Percentiles rank a stretch among this genome's conserved stretches.
Evolutionary conservation across 1,140 invertebrate species (phyloP).

Genomic region (Leptopilina boulardi): DNA sequence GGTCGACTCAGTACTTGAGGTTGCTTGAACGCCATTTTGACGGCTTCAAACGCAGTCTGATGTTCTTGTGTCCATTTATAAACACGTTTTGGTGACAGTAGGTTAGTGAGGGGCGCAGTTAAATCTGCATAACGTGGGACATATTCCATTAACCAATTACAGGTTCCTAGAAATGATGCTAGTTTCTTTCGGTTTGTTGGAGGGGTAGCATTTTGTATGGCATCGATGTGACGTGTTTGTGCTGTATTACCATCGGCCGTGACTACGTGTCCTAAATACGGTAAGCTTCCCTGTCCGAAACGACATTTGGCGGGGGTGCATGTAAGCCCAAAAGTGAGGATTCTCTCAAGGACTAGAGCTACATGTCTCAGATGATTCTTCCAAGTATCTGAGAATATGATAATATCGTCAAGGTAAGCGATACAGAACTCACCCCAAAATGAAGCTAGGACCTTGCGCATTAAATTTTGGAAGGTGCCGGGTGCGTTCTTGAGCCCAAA

Average conservation of each 20-base stretch:
- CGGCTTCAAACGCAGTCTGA: slow-evolving; percentile 23
- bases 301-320: background rate
- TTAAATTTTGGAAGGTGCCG: background rate
- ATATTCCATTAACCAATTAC: background rate
- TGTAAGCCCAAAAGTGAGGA: background rate
- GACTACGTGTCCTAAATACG: background rate
- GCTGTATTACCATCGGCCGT: background rate
- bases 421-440: background rate
- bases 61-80: slow-evolving; percentile 13
- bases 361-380: background rate
- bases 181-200: background rate
- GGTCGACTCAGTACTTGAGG: slow-evolving; percentile 32
- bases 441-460: background rate
- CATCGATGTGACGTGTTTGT: background rate
- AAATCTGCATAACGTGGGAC: background rate
- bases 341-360: background rate
- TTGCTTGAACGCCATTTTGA: background rate
- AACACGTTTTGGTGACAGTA: background rate
- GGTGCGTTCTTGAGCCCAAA: background rate
- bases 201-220: background rate
- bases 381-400: background rate
- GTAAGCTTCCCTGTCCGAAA: background rate
- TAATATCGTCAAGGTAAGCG: background rate
- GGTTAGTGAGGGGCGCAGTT: slow-evolving; percentile 34
- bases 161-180: background rate